Evolutionary conservation across 2,888 invertebrate genomes (phyloP).

Genomic region (Syrista parreyssii): DNA sequence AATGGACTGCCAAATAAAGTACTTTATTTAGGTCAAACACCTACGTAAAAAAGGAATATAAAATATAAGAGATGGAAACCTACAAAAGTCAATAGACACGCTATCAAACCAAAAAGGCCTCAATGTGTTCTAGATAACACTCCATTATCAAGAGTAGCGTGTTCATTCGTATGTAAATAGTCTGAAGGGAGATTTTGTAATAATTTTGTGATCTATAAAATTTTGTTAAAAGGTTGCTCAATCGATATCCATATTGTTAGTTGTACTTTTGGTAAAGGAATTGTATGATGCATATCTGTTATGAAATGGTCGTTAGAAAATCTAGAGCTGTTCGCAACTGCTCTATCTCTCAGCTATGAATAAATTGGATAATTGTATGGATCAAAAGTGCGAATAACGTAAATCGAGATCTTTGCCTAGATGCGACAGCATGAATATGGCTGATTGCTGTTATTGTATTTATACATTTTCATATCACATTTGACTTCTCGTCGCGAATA

Average conservation of each 20-base stretch:
- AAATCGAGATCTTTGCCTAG: neutral
- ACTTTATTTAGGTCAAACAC: slow-evolving; percentile 52
- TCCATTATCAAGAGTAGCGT: neutral
- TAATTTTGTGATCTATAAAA: neutral
- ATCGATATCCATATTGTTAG: neutral
- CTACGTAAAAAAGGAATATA: slow-evolving; percentile 20
- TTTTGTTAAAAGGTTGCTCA: neutral
- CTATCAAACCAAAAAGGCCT: neutral
- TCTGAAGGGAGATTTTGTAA: neutral
- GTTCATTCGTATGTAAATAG: neutral
- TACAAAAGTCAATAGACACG: neutral
- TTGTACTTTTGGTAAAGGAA: neutral
- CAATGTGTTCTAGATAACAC: neutral
- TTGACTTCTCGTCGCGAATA: slow-evolving; percentile 1
- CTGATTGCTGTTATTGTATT: neutral
- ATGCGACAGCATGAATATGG: neutral
- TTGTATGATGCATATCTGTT: neutral
- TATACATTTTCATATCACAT: slow-evolving; percentile 2
- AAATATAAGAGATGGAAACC: neutral
- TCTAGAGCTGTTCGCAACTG: no score
- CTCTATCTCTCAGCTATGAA: neutral
- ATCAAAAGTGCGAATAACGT: neutral
- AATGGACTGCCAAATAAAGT: slow-evolving; percentile 55
- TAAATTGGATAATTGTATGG: neutral
- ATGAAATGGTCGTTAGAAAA: neutral